These are phyloP conservation scores for Synergus umbraculus DNA, from an alignment of 2,888 invertebrate genomes.

Conservation along the genomic window DNA sequence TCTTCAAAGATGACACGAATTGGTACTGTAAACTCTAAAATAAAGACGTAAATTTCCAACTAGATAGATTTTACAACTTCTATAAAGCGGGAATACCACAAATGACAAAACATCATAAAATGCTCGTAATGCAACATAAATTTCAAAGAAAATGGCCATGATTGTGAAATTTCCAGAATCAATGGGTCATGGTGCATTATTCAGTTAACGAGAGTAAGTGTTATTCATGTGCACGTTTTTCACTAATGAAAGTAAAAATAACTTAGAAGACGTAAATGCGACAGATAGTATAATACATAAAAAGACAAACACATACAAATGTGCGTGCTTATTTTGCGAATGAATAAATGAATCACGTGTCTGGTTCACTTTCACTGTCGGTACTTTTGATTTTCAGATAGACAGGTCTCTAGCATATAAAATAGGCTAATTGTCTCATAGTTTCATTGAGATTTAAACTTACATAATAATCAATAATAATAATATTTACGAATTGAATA, in stretches of 20 bases:
- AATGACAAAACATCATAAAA: too few species aligned
- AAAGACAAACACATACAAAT: background rate
- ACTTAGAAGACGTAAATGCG: slow-evolving; percentile 2
- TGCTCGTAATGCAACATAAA: too few species aligned
- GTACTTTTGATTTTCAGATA: slow-evolving; percentile 35
- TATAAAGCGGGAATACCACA: too few species aligned
- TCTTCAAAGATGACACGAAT: background rate
- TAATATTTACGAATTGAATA: background rate
- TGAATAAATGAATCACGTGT: slow-evolving; percentile 31
- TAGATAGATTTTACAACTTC: too few species aligned
- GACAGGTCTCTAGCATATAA: slow-evolving; percentile 14
- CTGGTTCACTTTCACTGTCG: slow-evolving; percentile 24
- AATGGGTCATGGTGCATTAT: background rate
- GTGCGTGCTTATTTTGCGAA: slow-evolving; percentile 20
- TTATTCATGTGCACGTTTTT: background rate
- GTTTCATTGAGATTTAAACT: background rate
- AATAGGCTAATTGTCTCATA: background rate
- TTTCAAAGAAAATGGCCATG: too few species aligned
- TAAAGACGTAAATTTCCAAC: too few species aligned
- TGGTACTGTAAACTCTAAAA: too few species aligned
- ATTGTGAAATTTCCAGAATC: background rate
- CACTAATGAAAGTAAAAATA: slow-evolving; percentile 31
- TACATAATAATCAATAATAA: background rate
- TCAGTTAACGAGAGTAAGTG: background rate
- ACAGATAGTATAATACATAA: background rate